Conservation (phyloP, 2,113 vertebrate species). For the Tretioscincus oriximinensis region DNA sequence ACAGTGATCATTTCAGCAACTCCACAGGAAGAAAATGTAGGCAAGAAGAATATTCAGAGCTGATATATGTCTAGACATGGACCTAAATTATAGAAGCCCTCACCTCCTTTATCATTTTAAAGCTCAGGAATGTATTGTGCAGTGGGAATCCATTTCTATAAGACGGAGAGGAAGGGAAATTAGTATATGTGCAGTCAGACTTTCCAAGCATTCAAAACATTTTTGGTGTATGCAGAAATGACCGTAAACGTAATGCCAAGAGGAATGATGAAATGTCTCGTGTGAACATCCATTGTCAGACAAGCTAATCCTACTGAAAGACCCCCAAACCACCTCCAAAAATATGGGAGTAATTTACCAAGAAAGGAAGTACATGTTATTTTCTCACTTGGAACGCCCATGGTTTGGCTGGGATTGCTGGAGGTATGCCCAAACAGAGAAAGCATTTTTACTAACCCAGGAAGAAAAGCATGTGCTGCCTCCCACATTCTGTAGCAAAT, state of each 20-base stretch:
- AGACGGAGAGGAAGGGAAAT: not conserved
- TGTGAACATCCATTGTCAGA: conserved; percentile 24
- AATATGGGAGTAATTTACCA: conserved; percentile 62
- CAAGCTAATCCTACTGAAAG: conserved; percentile 34
- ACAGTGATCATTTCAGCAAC: not conserved
- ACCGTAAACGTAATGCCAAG: not conserved
- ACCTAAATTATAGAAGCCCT: not conserved
- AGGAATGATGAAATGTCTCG: conserved; percentile 32
- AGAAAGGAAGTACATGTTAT: conserved; percentile 51
- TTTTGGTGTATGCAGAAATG: not conserved
- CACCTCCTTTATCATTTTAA: not conserved
- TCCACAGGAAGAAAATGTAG: not conserved
- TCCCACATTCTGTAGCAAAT: not conserved
- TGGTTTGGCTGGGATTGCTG: conserved; percentile 39
- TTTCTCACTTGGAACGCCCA: conserved; percentile 31
- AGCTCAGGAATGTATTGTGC: not conserved
- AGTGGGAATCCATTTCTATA: conserved; percentile 7
- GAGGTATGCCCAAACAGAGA: conserved; percentile 37
- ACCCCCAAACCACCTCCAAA: conserved; percentile 52
- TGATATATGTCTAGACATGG: not conserved
- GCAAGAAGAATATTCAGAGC: not conserved
- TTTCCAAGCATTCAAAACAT: conserved; percentile 7
- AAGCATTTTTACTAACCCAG: conserved; percentile 17
- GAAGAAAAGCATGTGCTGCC: conserved; percentile 8
- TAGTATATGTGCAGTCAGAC: not conserved